Conservation (phyloP, 2,888 invertebrate species). For the Agrochola lota region DNA sequence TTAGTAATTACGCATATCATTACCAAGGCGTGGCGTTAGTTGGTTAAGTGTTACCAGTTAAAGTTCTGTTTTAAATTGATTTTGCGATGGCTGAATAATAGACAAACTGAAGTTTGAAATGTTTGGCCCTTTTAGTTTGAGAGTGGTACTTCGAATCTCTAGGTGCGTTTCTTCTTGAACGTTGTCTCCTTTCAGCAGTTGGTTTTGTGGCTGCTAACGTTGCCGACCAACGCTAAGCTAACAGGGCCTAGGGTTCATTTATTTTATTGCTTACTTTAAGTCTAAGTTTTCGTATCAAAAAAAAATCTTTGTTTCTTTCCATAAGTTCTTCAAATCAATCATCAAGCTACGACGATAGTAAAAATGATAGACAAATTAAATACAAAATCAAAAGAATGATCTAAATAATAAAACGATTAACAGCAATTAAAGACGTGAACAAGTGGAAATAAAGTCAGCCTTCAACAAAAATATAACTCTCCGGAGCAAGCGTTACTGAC, state of each 20-base stretch:
- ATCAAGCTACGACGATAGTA: neutral
- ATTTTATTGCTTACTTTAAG: neutral
- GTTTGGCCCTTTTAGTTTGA: constrained; percentile 14
- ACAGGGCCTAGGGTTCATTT: neutral
- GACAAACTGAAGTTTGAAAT: constrained; percentile 29
- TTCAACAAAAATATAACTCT: constrained; percentile 22
- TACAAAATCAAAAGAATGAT: neutral
- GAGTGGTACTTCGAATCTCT: neutral
- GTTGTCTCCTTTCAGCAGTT: neutral
- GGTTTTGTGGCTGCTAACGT: neutral
- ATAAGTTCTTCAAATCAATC: neutral
- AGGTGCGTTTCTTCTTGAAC: neutral
- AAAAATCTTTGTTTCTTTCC: neutral
- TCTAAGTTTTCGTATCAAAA: no score
- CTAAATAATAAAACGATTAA: neutral
- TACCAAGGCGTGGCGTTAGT: constrained; percentile 41
- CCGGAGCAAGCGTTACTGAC: constrained; percentile 1
- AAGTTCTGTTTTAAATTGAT: constrained; percentile 45
- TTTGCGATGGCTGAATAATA: constrained; percentile 45
- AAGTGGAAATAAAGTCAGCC: neutral
- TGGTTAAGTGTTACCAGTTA: constrained; percentile 47
- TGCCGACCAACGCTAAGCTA: no score
- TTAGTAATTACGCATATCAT: constrained; percentile 62
- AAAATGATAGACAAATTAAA: neutral
- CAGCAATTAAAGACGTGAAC: constrained; percentile 10